Conservation (phyloP, 2,797 vertebrate species). For the Thripadectes ignobilis region DNA sequence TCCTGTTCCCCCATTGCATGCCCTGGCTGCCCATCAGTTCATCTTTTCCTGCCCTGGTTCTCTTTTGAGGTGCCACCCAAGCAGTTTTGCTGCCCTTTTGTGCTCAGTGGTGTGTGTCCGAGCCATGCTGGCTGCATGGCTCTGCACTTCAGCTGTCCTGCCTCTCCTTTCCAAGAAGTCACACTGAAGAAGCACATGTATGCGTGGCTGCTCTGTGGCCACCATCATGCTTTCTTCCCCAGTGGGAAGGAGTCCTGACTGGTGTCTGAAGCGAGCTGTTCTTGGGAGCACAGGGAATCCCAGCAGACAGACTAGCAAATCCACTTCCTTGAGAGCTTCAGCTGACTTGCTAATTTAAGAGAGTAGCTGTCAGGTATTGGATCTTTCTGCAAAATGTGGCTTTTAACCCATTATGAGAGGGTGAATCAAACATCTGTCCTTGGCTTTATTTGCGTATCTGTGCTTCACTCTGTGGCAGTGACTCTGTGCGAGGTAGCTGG, state of each 20-base stretch:
- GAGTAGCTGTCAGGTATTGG: not conserved
- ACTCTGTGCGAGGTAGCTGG: not conserved
- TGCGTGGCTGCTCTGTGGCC: not conserved
- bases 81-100: not conserved
- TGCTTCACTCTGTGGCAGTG: not conserved
- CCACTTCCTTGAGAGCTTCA: not conserved
- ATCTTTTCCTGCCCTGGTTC: not conserved
- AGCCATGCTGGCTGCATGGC: not conserved
- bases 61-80: not conserved
- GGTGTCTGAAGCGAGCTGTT: not conserved
- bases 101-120: fast-evolving
- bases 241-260: not conserved
- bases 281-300: not conserved
- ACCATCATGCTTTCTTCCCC: conserved; percentile 10
- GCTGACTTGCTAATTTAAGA: not conserved
- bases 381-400: not conserved
- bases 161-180: not conserved
- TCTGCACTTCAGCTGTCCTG: not conserved
- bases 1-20: not conserved
- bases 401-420: not conserved
- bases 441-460: not conserved
- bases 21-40: not conserved
- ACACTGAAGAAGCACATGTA: not conserved
- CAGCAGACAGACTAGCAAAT: not conserved
- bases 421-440: not conserved